Evolutionary conservation across 2,888 invertebrate species (phyloP), one percentile per base, ranked within the genome.

Genomic region (Watsonalla binaria): DNA sequence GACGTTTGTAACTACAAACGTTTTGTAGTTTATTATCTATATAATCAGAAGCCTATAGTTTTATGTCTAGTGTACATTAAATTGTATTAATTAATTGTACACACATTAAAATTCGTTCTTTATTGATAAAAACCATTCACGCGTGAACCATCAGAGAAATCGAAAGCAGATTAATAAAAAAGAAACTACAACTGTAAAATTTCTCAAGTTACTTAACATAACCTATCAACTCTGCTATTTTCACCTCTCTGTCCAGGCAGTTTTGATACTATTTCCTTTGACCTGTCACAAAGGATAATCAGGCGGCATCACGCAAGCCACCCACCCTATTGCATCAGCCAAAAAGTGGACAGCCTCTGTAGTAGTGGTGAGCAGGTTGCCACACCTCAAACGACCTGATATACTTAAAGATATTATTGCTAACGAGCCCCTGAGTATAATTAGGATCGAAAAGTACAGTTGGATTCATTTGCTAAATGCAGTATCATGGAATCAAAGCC

Each of bases 321-420:
- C 67, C 65, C 64, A 72, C 71, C 74, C 74, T 85, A 84, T 89
- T 89, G 88, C 88, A 86, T 88, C 88, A 89, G 86, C 86, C 83
- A 73, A 78, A 60, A 78, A 80, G 68, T 78, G 69, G 80, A 66
- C 77, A 79, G 70, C 79, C 77, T 80, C 76, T 76, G 67, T 70
- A 66, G 58, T 61, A 64, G 60, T 70, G 67, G 70, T 65, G 64
- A 62, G 63, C 76, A 69, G 65, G 75, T 80, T 80, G 62, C 78
- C 75, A 67, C 80, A 77, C 77, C 77, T 76, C 57, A 55, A 61
- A 60, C 48, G 56, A 61, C 63, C 62, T 67, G 57, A 62, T 56
- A 70, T 66, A 68, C 65, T 58, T 62, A 62, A 69, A 57, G 64
- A 68, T 66, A 64, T 53, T 56, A 65, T 65, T 55, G 56, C 54